Conservation (phyloP, 1,140 invertebrate genomes). For the Pristionchus pacificus region DNA sequence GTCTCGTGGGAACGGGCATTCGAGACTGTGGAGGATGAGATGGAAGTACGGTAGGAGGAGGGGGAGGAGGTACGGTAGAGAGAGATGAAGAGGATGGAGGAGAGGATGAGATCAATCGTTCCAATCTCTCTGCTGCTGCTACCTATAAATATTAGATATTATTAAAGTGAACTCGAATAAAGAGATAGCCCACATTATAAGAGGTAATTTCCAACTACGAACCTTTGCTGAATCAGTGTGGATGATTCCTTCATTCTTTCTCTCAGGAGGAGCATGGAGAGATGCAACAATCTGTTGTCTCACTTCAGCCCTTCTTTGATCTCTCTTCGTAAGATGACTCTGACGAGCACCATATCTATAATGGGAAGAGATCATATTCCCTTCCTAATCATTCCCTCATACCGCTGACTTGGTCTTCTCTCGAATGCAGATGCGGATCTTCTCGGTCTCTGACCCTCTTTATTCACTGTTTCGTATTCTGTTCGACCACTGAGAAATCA, state of each 20-base stretch:
- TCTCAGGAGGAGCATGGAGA: too few relatives aligned
- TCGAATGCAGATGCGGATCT: slow-evolving; percentile 67
- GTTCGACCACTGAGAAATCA: slow-evolving; percentile 46
- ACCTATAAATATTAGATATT: background rate
- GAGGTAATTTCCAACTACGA: too few relatives aligned
- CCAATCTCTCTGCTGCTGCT: background rate
- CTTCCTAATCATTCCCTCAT: background rate
- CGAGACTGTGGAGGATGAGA: slow-evolving; percentile 9
- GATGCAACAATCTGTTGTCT: slow-evolving; percentile 22
- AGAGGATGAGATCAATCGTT: slow-evolving; percentile 7
- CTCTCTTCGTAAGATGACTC: slow-evolving; percentile 67
- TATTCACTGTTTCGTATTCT: slow-evolving; percentile 53
- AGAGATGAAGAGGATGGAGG: slow-evolving; percentile 12
- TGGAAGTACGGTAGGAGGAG: slow-evolving; percentile 17
- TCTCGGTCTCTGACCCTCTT: slow-evolving; percentile 34
- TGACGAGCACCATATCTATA: slow-evolving; percentile 78
- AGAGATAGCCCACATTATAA: too few relatives aligned
- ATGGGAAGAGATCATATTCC: background rate
- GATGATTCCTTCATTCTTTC: too few relatives aligned
- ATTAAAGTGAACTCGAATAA: slow-evolving; percentile 9
- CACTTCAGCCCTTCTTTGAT: slow-evolving; percentile 36
- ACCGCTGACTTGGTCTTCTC: slow-evolving; percentile 82
- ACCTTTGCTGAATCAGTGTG: too few relatives aligned
- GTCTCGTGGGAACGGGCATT: too few relatives aligned
- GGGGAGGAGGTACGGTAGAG: slow-evolving; percentile 3